These are phyloP conservation scores for Sorex maritimensis DNA, from an alignment of 2,797 vertebrate species.

Conservation along the genomic window DNA sequence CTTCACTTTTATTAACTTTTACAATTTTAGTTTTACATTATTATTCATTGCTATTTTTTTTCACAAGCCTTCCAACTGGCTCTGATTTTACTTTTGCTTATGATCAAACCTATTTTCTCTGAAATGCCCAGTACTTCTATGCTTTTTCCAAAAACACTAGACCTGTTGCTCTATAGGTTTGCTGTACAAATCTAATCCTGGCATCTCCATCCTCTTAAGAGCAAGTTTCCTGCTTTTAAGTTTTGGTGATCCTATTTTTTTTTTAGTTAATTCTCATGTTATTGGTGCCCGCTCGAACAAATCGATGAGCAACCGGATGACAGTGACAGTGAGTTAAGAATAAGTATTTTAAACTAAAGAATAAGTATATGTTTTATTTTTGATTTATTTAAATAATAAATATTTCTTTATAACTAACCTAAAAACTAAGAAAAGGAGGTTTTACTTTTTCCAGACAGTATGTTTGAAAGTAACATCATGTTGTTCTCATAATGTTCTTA, in stretches of 20 bases:
- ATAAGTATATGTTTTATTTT: no score
- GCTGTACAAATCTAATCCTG: no score
- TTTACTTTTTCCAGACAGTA: not conserved
- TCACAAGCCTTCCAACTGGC: not conserved
- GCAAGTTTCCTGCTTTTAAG: not conserved
- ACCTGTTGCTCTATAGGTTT: not conserved
- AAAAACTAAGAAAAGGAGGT: not conserved
- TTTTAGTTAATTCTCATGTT: not conserved
- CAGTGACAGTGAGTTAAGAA: not conserved
- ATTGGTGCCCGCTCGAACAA: not conserved
- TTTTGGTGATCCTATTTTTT: not conserved
- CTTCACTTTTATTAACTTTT: not conserved
- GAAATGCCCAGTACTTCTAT: not conserved
- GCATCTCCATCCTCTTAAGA: not conserved
- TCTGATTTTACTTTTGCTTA: not conserved
- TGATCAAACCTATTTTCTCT: not conserved
- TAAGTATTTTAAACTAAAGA: no score
- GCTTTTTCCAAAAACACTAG: not conserved
- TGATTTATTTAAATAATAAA: no score
- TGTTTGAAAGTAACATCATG: not conserved
- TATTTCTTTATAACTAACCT: no score
- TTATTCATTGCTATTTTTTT: conserved; percentile 30
- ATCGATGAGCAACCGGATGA: no score
- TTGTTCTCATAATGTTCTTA: not conserved
- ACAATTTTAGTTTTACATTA: not conserved